These are phyloP conservation scores for Drosophila lacertosa DNA, from an alignment of 1,140 invertebrate genomes.

Conservation along the genomic window DNA sequence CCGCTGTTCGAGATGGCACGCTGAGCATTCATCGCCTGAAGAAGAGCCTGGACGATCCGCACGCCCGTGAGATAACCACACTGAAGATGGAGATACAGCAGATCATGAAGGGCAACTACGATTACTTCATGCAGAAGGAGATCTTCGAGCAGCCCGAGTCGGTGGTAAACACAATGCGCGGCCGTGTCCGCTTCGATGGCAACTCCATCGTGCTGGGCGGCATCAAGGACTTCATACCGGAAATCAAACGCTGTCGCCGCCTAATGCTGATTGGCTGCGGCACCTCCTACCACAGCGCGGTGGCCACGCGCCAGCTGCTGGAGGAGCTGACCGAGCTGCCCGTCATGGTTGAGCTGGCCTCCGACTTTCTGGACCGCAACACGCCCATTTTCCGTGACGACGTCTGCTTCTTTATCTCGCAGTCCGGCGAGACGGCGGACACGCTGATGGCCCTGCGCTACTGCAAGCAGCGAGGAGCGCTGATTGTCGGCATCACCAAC, in stretches of 20 bases:
- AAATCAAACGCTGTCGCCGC: conserved; percentile 98
- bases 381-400: conserved; percentile 99
- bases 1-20: conserved; percentile 94
- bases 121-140: conserved; percentile 99
- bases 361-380: conserved; percentile 98
- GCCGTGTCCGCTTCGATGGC: conserved; percentile 95
- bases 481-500: conserved; percentile 99
- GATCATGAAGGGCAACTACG: conserved; percentile 99
- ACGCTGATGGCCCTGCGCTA: conserved; percentile 97
- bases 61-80: conserved; percentile 97
- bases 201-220: conserved; percentile 87
- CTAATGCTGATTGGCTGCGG: conserved; percentile 99
- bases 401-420: conserved; percentile 99
- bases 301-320: conserved; percentile 97
- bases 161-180: conserved; percentile 99
- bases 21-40: conserved; percentile 96
- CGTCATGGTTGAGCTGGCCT: conserved; percentile 99
- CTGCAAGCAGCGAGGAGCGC: conserved; percentile 97
- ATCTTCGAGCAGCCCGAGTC: conserved; percentile 99
- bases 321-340: conserved; percentile 99
- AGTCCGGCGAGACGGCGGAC: conserved; percentile 99
- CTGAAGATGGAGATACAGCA: conserved; percentile 99
- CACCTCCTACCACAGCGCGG: conserved; percentile 98
- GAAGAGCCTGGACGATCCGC: conserved; percentile 91
- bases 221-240: conserved; percentile 96